phyloP scores from a whole-genome alignment of 2,113 vertebrate genomes.

The Sebastes fasciatus region DNA sequence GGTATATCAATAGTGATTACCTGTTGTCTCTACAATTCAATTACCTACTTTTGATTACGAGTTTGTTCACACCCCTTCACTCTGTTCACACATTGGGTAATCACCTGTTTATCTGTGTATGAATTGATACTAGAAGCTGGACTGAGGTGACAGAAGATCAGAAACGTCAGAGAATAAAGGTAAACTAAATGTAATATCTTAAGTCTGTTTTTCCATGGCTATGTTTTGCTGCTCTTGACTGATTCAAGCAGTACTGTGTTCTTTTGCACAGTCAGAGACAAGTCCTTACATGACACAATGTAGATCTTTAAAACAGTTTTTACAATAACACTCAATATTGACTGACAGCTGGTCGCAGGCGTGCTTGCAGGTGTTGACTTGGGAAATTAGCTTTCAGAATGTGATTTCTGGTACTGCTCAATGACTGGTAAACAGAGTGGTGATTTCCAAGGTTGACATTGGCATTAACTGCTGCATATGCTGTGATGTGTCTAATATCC shows the following conservation, averaged over 20 bases:
- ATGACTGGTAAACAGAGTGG: neutral
- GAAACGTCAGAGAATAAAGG: neutral
- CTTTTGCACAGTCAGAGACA: neutral
- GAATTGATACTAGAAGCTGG: neutral
- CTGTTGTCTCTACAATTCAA: neutral
- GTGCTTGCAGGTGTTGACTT: neutral
- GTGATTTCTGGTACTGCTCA: neutral
- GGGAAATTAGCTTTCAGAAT: slow-evolving; percentile 1
- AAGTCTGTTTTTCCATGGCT: neutral
- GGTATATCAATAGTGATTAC: neutral
- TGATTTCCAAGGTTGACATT: neutral
- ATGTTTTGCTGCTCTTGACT: neutral
- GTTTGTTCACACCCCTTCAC: neutral
- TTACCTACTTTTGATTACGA: neutral
- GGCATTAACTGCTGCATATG: neutral
- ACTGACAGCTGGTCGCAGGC: neutral
- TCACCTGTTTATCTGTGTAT: neutral
- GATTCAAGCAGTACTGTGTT: neutral
- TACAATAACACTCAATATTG: neutral
- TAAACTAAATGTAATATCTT: neutral
- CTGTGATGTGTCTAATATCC: neutral
- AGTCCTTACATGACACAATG: neutral
- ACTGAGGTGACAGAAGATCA: neutral
- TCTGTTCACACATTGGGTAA: neutral
- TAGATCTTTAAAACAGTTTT: neutral